Percentiles rank a stretch among this genome's conserved stretches.
Conservation (phyloP, 2,797 vertebrate species). For the Poeciliopsis paucimaculata region DNA sequence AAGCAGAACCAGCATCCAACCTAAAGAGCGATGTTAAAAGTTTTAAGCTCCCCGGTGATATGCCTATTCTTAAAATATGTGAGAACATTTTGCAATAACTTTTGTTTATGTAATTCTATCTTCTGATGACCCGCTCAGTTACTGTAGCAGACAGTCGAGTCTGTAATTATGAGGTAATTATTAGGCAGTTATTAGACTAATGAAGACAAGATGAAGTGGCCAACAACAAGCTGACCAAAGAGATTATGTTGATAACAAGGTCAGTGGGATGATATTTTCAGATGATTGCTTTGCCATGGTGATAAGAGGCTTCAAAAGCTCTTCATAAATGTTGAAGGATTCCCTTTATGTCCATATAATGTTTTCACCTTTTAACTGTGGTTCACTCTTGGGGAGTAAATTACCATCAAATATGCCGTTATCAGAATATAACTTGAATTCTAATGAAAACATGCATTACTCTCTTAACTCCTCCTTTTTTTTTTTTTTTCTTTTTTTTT, state of each 20-base stretch:
- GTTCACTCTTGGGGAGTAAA: neutral
- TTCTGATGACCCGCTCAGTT: slow-evolving; percentile 29
- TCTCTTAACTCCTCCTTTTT: neutral
- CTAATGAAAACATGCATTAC: neutral
- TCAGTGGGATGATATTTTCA: slow-evolving; percentile 28
- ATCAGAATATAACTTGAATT: neutral
- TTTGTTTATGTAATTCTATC: neutral
- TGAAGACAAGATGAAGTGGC: slow-evolving; percentile 7
- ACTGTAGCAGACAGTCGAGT: slow-evolving; percentile 21
- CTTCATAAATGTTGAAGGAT: slow-evolving; percentile 11
- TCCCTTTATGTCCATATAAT: slow-evolving; percentile 14
- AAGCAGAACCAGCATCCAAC: neutral
- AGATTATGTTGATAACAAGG: neutral
- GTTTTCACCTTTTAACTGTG: neutral
- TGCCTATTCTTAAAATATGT: neutral
- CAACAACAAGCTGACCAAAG: slow-evolving; percentile 8
- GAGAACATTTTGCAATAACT: slow-evolving; percentile 13
- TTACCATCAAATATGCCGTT: slow-evolving; percentile 5
- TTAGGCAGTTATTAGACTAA: slow-evolving; percentile 30
- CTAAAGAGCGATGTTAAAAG: slow-evolving; percentile 26
- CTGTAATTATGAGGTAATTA: slow-evolving; percentile 28
- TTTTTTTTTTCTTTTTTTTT: no score
- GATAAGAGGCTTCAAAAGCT: slow-evolving; percentile 6
- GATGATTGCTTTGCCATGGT: slow-evolving; percentile 13
- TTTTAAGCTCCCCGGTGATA: slow-evolving; percentile 28